phyloP scores from a whole-genome alignment of 2,113 vertebrate genomes.

The Thunnus maccoyii region DNA sequence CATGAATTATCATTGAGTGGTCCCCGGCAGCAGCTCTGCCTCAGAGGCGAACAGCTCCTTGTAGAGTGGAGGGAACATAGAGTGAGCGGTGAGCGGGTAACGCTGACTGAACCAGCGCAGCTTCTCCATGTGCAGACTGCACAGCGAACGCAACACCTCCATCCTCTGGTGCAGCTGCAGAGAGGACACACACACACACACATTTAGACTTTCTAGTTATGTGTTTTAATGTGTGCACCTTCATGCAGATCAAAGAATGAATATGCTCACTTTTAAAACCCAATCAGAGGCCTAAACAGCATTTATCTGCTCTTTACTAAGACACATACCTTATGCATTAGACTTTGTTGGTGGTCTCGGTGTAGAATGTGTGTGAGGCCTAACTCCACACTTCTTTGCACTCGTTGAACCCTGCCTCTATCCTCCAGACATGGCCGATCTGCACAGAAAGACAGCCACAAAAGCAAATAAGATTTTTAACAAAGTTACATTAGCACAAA shows the following conservation, averaged over 20 bases:
- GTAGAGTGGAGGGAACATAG: slow-evolving; percentile 94
- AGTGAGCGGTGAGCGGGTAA: slow-evolving; percentile 87
- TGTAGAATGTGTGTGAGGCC: slow-evolving; percentile 89
- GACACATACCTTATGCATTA: slow-evolving; percentile 87
- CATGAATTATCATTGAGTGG: slow-evolving; percentile 68
- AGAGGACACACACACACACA: slow-evolving; percentile 30
- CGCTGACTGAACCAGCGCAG: slow-evolving; percentile 89
- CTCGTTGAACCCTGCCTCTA: slow-evolving; percentile 86
- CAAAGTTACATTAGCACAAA: not conserved
- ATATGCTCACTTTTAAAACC: slow-evolving; percentile 13
- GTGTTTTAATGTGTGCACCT: not conserved
- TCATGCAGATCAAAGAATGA: slow-evolving; percentile 42
- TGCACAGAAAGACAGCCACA: slow-evolving; percentile 58
- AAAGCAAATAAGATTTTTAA: not conserved
- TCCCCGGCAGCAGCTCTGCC: slow-evolving; percentile 78
- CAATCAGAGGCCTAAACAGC: not conserved
- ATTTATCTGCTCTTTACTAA: not conserved
- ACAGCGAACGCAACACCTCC: slow-evolving; percentile 87
- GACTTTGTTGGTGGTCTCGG: slow-evolving; percentile 87
- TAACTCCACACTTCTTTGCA: slow-evolving; percentile 86
- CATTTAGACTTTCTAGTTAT: not conserved
- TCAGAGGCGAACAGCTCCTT: slow-evolving; percentile 93
- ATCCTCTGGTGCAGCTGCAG: slow-evolving; percentile 89
- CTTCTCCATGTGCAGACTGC: slow-evolving; percentile 92
- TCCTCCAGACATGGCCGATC: slow-evolving; percentile 92